Conservation (phyloP, 2,113 vertebrate genomes). For the Mobula hypostoma region DNA sequence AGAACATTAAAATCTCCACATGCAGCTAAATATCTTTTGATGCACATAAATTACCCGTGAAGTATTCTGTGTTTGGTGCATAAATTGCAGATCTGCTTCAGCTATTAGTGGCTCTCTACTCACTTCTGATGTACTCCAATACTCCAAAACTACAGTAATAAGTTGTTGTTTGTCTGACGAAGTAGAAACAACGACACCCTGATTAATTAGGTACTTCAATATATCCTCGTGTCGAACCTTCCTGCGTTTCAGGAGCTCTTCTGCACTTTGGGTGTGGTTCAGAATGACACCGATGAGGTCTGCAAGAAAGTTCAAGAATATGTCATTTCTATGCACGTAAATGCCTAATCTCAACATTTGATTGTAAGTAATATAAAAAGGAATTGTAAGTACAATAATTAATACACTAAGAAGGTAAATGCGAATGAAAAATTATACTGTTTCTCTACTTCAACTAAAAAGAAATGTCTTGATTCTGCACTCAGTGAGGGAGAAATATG, state of each 20-base stretch:
- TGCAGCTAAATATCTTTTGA: not conserved
- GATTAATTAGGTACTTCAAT: slow-evolving; percentile 73
- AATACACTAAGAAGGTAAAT: not conserved
- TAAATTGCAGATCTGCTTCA: too few relatives aligned
- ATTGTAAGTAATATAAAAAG: not conserved
- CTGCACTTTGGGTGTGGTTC: slow-evolving; percentile 68
- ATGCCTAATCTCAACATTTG: not conserved
- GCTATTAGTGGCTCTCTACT: too few relatives aligned
- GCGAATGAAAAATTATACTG: not conserved
- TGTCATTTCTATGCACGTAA: not conserved
- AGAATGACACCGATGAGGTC: slow-evolving; percentile 74
- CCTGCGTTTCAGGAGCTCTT: slow-evolving; percentile 77
- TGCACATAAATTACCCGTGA: not conserved
- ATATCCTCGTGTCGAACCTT: slow-evolving; percentile 80
- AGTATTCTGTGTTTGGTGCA: not conserved
- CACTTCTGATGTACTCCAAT: slow-evolving; percentile 57
- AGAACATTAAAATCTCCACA: not conserved
- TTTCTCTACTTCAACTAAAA: not conserved
- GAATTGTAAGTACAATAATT: not conserved
- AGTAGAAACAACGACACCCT: slow-evolving; percentile 61
- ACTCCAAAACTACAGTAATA: slow-evolving; percentile 61
- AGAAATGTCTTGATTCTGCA: not conserved
- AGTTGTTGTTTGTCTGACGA: slow-evolving; percentile 78
- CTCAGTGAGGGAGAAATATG: too few relatives aligned
- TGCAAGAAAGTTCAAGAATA: slow-evolving; percentile 46